These are phyloP conservation scores for Crypturellus tataupa DNA, from an alignment of 2,797 vertebrate species.

Conservation along the genomic window DNA sequence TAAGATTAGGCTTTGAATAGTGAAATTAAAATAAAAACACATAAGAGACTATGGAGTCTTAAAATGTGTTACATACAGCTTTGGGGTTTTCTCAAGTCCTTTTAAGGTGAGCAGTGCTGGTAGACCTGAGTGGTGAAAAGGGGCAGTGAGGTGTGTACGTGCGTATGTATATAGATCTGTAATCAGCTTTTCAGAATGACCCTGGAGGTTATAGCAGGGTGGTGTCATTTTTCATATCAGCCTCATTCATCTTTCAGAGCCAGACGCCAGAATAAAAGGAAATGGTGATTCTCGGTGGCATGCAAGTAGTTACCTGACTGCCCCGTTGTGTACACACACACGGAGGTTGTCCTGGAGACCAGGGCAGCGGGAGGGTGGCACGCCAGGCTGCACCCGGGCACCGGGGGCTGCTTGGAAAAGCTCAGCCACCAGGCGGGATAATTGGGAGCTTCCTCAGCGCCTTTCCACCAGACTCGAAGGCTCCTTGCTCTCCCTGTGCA, in stretches of 20 bases:
- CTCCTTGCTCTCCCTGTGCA: not conserved
- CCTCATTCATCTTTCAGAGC: constrained; percentile 49
- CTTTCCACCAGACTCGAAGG: rapidly evolving
- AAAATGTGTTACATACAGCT: not conserved
- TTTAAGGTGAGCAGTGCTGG: not conserved
- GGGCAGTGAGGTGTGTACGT: not conserved
- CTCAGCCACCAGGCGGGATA: not conserved
- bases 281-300: constrained; percentile 43
- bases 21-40: not conserved
- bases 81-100: not conserved
- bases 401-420: not conserved
- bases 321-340: constrained; percentile 52
- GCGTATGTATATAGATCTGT: not conserved
- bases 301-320: constrained; percentile 56
- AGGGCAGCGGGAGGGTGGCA: not conserved
- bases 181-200: constrained; percentile 32
- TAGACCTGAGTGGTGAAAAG: not conserved
- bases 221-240: constrained; percentile 66
- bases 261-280: constrained; percentile 49
- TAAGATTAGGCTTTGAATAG: not conserved
- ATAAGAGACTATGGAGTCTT: not conserved
- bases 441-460: not conserved
- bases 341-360: constrained; percentile 47
- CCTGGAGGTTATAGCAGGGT: constrained; percentile 35
- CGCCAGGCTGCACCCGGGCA: not conserved